These are phyloP conservation scores for Paraplagusia blochii DNA, from an alignment of 2,113 vertebrate genomes.

Conservation along the genomic window DNA sequence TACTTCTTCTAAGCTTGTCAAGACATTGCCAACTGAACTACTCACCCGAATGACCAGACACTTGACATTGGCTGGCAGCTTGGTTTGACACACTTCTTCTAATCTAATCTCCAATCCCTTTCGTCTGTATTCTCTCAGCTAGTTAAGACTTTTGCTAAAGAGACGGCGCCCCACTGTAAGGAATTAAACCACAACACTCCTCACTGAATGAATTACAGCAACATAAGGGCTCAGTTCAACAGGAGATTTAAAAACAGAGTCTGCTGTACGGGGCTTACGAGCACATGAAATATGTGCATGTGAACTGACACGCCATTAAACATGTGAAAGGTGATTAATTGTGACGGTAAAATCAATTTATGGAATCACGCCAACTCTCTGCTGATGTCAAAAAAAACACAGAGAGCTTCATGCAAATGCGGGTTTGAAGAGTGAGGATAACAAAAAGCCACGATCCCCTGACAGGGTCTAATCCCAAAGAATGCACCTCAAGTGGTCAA, in stretches of 20 bases:
- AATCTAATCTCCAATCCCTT: conserved; percentile 65
- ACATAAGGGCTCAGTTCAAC: conserved; percentile 22
- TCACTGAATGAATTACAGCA: conserved; percentile 42
- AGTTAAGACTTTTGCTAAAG: conserved; percentile 63
- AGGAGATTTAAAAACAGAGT: conserved; percentile 21
- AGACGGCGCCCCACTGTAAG: conserved; percentile 55
- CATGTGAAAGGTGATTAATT: not conserved
- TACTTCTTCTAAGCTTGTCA: no score
- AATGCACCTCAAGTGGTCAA: not conserved
- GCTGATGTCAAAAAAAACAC: conserved; percentile 3
- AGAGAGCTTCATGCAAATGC: not conserved
- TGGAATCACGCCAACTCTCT: not conserved
- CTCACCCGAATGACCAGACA: conserved; percentile 39
- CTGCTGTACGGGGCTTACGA: conserved; percentile 14
- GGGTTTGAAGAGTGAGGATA: not conserved
- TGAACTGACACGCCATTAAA: conserved; percentile 1
- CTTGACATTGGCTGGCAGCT: conserved; percentile 59
- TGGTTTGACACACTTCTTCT: conserved; percentile 63
- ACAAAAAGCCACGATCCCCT: not conserved
- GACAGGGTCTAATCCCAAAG: conserved; percentile 1
- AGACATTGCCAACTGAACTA: conserved; percentile 4
- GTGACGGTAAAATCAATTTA: not conserved
- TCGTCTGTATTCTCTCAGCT: conserved; percentile 60
- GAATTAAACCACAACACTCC: conserved; percentile 54
- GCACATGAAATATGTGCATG: not conserved